Conservation (phyloP, 2,888 invertebrate genomes). For the Diabrotica balteata region DNA sequence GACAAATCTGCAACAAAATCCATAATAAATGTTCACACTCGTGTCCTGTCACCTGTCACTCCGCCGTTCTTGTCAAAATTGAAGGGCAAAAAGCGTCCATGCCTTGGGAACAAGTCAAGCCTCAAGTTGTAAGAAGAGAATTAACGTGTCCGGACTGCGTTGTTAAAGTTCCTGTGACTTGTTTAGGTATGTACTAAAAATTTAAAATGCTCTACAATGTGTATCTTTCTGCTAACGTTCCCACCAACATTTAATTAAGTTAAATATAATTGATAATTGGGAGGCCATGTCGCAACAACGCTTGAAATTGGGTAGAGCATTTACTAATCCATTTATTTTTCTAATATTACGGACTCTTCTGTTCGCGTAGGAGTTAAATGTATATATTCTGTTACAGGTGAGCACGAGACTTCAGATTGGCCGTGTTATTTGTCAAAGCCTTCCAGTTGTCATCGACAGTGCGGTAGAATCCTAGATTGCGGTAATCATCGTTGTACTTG, state of each 20-base stretch:
- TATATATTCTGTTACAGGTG: conserved; percentile 59
- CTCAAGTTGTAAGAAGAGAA: conserved; percentile 61
- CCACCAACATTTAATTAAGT: too few relatives aligned
- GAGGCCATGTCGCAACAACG: too few relatives aligned
- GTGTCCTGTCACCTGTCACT: conserved; percentile 79
- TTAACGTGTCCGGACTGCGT: conserved; percentile 77
- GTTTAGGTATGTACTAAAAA: conserved; percentile 61
- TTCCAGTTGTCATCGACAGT: conserved; percentile 80
- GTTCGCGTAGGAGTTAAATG: background rate
- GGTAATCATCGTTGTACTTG: conserved; percentile 78
- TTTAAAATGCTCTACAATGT: too few relatives aligned
- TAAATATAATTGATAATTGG: too few relatives aligned
- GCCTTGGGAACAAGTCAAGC: conserved; percentile 68
- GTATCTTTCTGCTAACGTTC: too few relatives aligned
- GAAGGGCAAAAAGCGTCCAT: conserved; percentile 67
- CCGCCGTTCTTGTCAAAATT: conserved; percentile 72
- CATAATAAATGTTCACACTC: conserved; percentile 69
- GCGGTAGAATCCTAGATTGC: conserved; percentile 76
- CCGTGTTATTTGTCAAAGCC: conserved; percentile 75
- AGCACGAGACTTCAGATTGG: conserved; percentile 73
- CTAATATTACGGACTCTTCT: too few relatives aligned
- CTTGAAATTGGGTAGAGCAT: too few relatives aligned
- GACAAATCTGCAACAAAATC: conserved; percentile 72
- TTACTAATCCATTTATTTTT: too few relatives aligned
- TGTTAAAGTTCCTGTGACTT: conserved; percentile 73